A percentile compares a stretch with the other conserved stretches of the same genome.
These are phyloP conservation scores for Anastatus disparis DNA, from an alignment of 1,140 invertebrate species.

Conservation along the genomic window DNA sequence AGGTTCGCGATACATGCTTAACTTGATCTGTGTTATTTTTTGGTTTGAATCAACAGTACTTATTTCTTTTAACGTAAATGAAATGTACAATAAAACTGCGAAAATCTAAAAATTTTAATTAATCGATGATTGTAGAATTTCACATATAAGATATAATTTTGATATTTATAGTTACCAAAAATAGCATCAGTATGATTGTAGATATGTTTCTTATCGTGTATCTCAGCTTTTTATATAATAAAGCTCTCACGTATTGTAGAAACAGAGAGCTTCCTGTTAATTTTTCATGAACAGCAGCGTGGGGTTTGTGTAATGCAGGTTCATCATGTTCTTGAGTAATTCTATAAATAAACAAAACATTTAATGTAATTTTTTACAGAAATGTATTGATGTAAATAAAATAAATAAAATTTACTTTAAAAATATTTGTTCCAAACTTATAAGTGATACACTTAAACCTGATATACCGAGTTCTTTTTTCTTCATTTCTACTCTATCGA, in stretches of 20 bases:
- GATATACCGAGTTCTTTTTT: constrained; percentile 73
- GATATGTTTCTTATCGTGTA: constrained; percentile 57
- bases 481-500: constrained; percentile 73
- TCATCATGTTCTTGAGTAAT: constrained; percentile 49
- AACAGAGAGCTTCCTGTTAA: constrained; percentile 42
- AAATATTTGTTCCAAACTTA: constrained; percentile 89
- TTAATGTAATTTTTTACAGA: neutral
- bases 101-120: constrained; percentile 51
- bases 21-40: constrained; percentile 42
- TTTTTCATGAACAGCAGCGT: constrained; percentile 43
- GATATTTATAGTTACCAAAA: constrained; percentile 44
- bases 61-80: constrained; percentile 53
- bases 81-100: constrained; percentile 49
- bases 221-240: constrained; percentile 55
- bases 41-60: constrained; percentile 39
- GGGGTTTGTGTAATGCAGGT: constrained; percentile 41
- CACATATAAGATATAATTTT: neutral
- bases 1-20: constrained; percentile 50
- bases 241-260: constrained; percentile 32
- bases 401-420: constrained; percentile 72
- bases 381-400: neutral
- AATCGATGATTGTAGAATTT: too few relatives aligned
- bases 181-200: constrained; percentile 47
- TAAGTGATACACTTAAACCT: constrained; percentile 82
- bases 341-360: constrained; percentile 19